Percentiles rank a stretch among this genome's conserved stretches.
Evolutionary conservation across 2,888 invertebrate genomes (phyloP).

Genomic region (Empis livida): DNA sequence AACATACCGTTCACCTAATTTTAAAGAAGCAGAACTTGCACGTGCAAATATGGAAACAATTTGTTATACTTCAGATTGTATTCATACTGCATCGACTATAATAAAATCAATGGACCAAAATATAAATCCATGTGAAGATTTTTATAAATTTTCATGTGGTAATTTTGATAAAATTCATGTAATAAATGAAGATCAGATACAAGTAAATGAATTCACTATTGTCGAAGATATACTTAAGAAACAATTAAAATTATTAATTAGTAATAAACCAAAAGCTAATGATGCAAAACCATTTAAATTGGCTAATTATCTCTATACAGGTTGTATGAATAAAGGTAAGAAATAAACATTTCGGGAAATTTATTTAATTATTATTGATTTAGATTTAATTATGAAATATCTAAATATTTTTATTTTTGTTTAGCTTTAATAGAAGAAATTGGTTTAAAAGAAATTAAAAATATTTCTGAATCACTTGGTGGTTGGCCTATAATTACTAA

Average conservation of each 20-base stretch:
- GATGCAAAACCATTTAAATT: conserved; percentile 20
- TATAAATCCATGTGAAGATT: conserved; percentile 56
- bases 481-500: conserved; percentile 80
- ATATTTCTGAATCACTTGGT: conserved; percentile 56
- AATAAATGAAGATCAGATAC: conserved; percentile 47
- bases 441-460: conserved; percentile 54
- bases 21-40: no score
- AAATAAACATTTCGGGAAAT: neutral
- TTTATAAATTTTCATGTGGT: conserved; percentile 56
- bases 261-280: conserved; percentile 14
- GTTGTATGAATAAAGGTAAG: conserved; percentile 23
- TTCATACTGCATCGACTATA: conserved; percentile 50
- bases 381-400: no score
- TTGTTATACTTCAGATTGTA: conserved; percentile 59
- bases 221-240: conserved; percentile 19
- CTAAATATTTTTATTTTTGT: no score
- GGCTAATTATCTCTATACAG: conserved; percentile 21
- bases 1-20: no score
- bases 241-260: conserved; percentile 17
- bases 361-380: neutral
- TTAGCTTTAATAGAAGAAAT: conserved; percentile 61
- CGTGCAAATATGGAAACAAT: conserved; percentile 19
- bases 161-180: conserved; percentile 46
- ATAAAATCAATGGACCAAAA: conserved; percentile 45
- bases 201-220: conserved; percentile 18